phyloP scores from a whole-genome alignment of 2,113 vertebrate species.

The Sorex fumeus region DNA sequence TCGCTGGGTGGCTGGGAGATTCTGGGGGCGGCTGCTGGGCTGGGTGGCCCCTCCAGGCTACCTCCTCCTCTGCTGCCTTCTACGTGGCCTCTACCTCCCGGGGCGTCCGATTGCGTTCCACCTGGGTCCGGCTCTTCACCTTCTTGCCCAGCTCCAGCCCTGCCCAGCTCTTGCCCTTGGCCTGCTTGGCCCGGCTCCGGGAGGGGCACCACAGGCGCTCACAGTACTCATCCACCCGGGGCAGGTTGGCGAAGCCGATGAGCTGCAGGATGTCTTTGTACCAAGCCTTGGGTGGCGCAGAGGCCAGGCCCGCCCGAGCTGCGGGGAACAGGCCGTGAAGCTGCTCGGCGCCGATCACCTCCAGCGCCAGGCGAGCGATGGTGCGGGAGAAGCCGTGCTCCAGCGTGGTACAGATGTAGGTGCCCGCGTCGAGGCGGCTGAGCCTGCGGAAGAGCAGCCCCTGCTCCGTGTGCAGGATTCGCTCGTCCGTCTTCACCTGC shows the following conservation, averaged over 20 bases:
- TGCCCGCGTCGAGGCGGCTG: conserved; percentile 90
- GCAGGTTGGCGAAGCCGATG: conserved; percentile 92
- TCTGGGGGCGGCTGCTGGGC: conserved; percentile 1
- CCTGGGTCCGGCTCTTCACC: conserved; percentile 88
- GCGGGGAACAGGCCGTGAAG: conserved; percentile 88
- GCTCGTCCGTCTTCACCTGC: conserved; percentile 95
- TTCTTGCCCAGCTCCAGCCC: conserved; percentile 91
- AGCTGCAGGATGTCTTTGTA: conserved; percentile 97
- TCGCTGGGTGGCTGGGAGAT: conserved; percentile 33
- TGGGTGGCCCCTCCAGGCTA: background rate
- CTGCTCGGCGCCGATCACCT: conserved; percentile 91
- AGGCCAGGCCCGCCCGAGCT: conserved; percentile 70
- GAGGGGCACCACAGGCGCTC: conserved; percentile 94
- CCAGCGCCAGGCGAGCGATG: conserved; percentile 89
- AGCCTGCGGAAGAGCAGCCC: conserved; percentile 95
- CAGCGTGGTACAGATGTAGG: conserved; percentile 93
- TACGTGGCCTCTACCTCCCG: conserved; percentile 89
- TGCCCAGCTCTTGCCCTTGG: conserved; percentile 92
- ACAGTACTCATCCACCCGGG: conserved; percentile 94
- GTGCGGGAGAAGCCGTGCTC: conserved; percentile 95
- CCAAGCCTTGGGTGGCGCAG: conserved; percentile 88
- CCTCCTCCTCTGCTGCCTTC: background rate
- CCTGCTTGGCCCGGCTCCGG: conserved; percentile 91
- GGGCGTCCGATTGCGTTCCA: conserved; percentile 93
- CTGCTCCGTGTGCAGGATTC: conserved; percentile 91